Conservation (phyloP, 2,797 vertebrate species). For the Erpetoichthys calabaricus region DNA sequence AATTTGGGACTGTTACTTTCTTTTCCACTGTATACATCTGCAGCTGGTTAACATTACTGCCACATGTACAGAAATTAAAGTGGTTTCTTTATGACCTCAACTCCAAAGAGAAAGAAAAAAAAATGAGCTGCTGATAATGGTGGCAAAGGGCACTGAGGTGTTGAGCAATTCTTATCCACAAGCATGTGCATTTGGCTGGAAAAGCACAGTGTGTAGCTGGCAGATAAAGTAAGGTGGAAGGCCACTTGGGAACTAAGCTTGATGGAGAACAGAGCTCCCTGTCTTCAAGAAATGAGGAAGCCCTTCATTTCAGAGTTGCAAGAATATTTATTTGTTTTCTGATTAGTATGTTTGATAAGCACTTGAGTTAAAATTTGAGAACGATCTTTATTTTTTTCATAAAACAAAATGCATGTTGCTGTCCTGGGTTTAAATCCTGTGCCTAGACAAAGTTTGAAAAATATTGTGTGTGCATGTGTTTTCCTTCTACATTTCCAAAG, state of each 20-base stretch:
- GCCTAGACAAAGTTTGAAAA: no score
- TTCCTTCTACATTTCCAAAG: no score
- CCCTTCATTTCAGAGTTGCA: slow-evolving; percentile 26
- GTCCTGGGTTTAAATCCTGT: no score
- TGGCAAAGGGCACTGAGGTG: slow-evolving; percentile 58
- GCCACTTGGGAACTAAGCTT: slow-evolving; percentile 62
- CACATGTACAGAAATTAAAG: slow-evolving; percentile 50
- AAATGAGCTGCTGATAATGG: slow-evolving; percentile 38
- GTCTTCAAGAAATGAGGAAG: slow-evolving; percentile 33
- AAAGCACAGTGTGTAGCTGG: slow-evolving; percentile 41
- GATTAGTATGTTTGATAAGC: slow-evolving; percentile 15
- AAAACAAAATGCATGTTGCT: no score
- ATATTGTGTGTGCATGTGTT: no score
- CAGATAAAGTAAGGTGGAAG: slow-evolving; percentile 57
- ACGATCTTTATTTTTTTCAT: no score
- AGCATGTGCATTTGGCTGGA: slow-evolving; percentile 33
- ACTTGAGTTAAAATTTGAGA: no score
- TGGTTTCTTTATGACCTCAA: slow-evolving; percentile 46
- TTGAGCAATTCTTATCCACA: slow-evolving; percentile 30
- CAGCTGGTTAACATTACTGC: slow-evolving; percentile 68
- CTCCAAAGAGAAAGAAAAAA: slow-evolving; percentile 15
- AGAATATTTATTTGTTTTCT: slow-evolving; percentile 34
- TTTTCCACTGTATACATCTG: slow-evolving; percentile 52
- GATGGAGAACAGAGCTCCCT: slow-evolving; percentile 54
- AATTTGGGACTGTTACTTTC: slow-evolving; percentile 49